These are phyloP conservation scores for Pica pica DNA, from an alignment of 2,113 vertebrate species.

Conservation along the genomic window DNA sequence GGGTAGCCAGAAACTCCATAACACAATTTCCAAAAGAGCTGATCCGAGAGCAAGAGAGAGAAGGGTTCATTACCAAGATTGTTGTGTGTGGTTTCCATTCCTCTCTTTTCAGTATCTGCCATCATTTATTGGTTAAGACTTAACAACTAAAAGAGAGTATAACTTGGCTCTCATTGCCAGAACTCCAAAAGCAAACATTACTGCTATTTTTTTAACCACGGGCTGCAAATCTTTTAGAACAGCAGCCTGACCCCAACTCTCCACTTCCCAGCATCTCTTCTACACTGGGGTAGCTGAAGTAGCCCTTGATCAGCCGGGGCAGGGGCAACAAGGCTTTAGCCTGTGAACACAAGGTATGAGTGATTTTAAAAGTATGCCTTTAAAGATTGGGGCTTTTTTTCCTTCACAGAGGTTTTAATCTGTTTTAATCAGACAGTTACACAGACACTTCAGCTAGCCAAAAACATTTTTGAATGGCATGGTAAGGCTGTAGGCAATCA, in stretches of 20 bases:
- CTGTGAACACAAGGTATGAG: neutral
- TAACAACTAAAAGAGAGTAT: neutral
- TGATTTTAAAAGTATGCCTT: neutral
- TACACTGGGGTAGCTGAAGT: neutral
- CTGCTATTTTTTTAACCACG: neutral
- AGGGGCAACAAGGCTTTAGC: neutral
- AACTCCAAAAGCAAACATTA: neutral
- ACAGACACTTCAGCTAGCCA: neutral
- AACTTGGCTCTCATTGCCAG: neutral
- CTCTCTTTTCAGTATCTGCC: conserved; percentile 2
- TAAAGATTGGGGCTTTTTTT: rapidly evolving
- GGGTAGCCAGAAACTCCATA: neutral
- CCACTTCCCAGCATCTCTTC: neutral
- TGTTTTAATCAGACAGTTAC: neutral
- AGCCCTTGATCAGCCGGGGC: neutral
- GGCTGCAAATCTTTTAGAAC: neutral
- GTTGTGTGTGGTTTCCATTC: neutral
- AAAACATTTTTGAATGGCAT: neutral
- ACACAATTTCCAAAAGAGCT: neutral
- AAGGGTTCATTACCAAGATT: conserved; percentile 28
- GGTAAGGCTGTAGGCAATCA: neutral
- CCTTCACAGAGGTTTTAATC: neutral
- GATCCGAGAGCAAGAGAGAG: neutral
- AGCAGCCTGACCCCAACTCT: neutral
- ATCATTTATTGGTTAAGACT: conserved; percentile 1